Percentiles rank a stretch among this genome's conserved stretches.
phyloP scores from a whole-genome alignment of 2,888 invertebrate genomes.

The Craniophora ligustri region DNA sequence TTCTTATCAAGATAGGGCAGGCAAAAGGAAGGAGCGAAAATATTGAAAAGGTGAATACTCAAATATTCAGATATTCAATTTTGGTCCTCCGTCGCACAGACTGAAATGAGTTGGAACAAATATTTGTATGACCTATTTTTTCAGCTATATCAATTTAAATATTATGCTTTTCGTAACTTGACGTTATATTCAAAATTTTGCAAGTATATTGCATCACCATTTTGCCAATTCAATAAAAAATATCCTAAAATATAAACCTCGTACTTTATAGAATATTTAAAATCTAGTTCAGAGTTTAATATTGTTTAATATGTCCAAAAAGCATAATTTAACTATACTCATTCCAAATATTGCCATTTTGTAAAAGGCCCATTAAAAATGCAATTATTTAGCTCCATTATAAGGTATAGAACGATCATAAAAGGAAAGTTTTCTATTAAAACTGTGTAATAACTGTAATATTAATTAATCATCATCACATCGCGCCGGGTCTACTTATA shows the following conservation, averaged over 20 bases:
- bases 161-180: neutral
- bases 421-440: constrained; percentile 24
- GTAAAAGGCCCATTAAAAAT: constrained; percentile 7
- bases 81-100: neutral
- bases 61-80: neutral
- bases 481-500: constrained; percentile 6
- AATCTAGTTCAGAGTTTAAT: too few relatives aligned
- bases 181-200: too few relatives aligned
- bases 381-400: constrained; percentile 1
- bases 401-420: neutral
- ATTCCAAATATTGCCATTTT: neutral
- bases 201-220: neutral
- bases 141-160: neutral
- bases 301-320: too few relatives aligned
- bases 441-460: neutral
- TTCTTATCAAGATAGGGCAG: neutral
- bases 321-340: too few relatives aligned
- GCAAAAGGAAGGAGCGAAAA: too few relatives aligned
- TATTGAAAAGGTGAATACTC: neutral
- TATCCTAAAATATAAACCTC: too few relatives aligned
- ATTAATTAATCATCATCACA: constrained; percentile 30
- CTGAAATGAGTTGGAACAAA: constrained; percentile 1
- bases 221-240: neutral
- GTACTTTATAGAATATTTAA: too few relatives aligned
- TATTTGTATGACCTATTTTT: constrained; percentile 12